Base-by-base conservation (phyloP, 1,140 invertebrate species). In the Drosophila ironensis region DNA sequence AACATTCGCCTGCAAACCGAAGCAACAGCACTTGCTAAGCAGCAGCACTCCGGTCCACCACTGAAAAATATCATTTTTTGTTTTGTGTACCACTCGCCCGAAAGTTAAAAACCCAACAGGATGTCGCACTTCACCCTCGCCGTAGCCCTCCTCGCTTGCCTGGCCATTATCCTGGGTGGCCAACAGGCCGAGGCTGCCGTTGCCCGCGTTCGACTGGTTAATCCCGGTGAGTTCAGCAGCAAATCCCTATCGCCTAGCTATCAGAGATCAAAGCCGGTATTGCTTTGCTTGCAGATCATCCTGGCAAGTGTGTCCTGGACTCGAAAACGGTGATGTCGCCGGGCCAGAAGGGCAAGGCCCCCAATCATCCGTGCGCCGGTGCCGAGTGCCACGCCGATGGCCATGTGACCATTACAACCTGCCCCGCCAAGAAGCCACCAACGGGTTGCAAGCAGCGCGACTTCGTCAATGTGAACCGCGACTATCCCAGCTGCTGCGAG, bases 361-460 rank as follows among this genome's bases (percentile, higher is more conserved):
- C 87, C 4, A 63, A 77, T 9, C 72, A 87, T 70, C 82, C 61
- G 0, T 89, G 87, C 20, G 68, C 87, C 12, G 67, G 78, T 5
- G 73, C 77, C 30, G 67, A 60, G 7, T 89, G 87, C 48, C 16
- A 81, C 30, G 50, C 59, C 0, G 47, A 63, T 22, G 66, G 78
- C 2, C 14, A 25, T n/a, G 87, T 69, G 2, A 73, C 76, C 30
- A 72, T 81, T 38, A 61, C 41, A 7, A 89, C 87, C 16, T 89
- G 87, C 28, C 1, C 8, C 1, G 70, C 87, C 1, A 61, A 71
- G 9, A 67, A 87, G 4, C 78, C 75, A 14, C 87, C 75, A 2
- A 86, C 69, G 56, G 87, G 87, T n/a, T 89, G 87, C 70, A 89
- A 87, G 70, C 59, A 40, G 50, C 87, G 87, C 12, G 87, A 89